Conservation (phyloP, 2,797 vertebrate species). For the Dallia pectoralis region DNA sequence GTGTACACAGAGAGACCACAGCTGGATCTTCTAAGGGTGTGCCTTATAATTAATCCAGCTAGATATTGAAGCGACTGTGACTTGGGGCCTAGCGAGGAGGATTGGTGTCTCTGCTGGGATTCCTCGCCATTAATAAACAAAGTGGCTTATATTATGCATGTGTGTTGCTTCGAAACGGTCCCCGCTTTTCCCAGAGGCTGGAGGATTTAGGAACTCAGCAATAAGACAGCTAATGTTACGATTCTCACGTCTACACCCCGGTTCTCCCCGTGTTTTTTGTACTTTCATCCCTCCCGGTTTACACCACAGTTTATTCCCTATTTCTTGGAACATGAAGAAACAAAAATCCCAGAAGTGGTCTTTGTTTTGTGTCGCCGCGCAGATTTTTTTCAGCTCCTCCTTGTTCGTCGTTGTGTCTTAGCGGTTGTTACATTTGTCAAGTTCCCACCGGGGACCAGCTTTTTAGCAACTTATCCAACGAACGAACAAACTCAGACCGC, state of each 20-base stretch:
- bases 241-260: slow-evolving; percentile 1
- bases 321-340: neutral
- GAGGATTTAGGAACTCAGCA: slow-evolving; percentile 13
- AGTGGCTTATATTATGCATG: slow-evolving; percentile 67
- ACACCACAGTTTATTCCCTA: slow-evolving; percentile 16
- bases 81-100: slow-evolving; percentile 39
- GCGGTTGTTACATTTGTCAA: slow-evolving; percentile 1
- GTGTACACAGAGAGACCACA: slow-evolving; percentile 22
- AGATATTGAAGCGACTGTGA: slow-evolving; percentile 65
- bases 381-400: neutral
- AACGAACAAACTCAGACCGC: neutral
- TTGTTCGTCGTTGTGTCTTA: neutral
- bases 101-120: slow-evolving; percentile 49
- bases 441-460: slow-evolving; percentile 2
- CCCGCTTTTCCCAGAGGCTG: slow-evolving; percentile 16
- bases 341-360: neutral
- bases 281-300: neutral
- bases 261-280: neutral
- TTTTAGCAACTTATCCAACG: neutral
- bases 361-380: neutral
- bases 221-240: slow-evolving; percentile 30
- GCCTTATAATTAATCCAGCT: slow-evolving; percentile 67
- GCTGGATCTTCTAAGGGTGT: slow-evolving; percentile 47
- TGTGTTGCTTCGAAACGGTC: slow-evolving; percentile 60
- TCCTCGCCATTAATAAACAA: slow-evolving; percentile 69